Evolutionary conservation across 2,113 vertebrate species (phyloP), one percentile per base, ranked within the genome.

Genomic region (Trichechus manatus): DNA sequence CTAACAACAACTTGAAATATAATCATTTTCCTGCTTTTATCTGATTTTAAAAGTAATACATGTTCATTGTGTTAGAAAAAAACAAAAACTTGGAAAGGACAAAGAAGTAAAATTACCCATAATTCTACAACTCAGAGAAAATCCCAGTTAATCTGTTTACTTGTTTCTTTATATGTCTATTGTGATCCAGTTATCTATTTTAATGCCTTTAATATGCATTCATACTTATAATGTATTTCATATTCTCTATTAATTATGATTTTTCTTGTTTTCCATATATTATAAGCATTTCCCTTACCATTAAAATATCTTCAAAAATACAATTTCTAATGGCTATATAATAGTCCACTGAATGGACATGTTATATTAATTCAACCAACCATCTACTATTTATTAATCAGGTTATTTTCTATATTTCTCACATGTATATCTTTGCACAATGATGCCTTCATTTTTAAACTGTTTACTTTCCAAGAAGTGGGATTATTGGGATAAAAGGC

Each of bases 251-350:
- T 27, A 88, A 31, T 47, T 84, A 59, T 61, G 19, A 90, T 53
- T 84, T 20, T 89, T 63, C 2, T 31, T 81, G n/a, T 91, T 95
- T 95, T 78, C 50, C 53, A 91, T 75, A 50, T 39, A 39, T 11
- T n/a, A 11, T n/a, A 23, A 47, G 29, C 56, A 72, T 56, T 85
- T 86, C 25, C 20, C 31, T 31, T 66, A 82, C 2, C n/a, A 75
- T 29, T 31, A 82, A 91, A 81, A 64, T 81, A 59, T 15, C 42
- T 94, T 86, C 42, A 50, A 85, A 77, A 93, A 42, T 84, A 56
- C 56, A n/a, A 44, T 59, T 80, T 85, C 27, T 59, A 33, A 61
- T 27, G 20, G 81, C 39, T 42, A 47, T 8, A 39, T 31, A 36
- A 36, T 23, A 81, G 20, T 56, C 66, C 36, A 53, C 7, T 44